phyloP scores from a whole-genome alignment of 2,113 vertebrate genomes.

The Ranitomeya imitator region DNA sequence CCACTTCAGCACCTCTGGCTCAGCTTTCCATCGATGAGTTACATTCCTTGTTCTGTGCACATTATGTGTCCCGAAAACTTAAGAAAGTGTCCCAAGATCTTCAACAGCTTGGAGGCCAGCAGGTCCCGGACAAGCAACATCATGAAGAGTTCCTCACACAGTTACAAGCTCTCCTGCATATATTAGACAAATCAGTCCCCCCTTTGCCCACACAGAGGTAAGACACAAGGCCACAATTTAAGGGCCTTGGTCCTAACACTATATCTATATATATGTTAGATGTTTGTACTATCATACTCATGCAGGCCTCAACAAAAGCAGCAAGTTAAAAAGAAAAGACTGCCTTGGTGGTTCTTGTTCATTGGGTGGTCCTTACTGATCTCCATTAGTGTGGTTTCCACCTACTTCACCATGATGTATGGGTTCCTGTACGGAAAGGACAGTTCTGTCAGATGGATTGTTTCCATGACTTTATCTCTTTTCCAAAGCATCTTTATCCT shows the following conservation, averaged over 20 bases:
- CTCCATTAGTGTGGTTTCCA: conserved; percentile 75
- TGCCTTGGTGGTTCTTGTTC: conserved; percentile 82
- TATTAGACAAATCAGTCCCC: conserved; percentile 71
- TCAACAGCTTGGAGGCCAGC: conserved; percentile 65
- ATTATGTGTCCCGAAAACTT: conserved; percentile 70
- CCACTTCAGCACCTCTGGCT: not conserved
- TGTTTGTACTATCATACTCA: not conserved
- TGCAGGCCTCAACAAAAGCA: conserved; percentile 29
- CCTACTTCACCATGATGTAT: conserved; percentile 80
- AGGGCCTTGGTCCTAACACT: not conserved
- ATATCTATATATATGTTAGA: not conserved
- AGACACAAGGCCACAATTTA: not conserved
- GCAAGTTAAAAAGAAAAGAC: conserved; percentile 52
- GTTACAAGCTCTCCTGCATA: conserved; percentile 66
- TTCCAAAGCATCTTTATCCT: conserved; percentile 83
- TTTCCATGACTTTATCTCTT: conserved; percentile 78
- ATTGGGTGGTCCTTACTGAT: conserved; percentile 78
- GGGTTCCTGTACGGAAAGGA: conserved; percentile 76
- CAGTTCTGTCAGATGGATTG: conserved; percentile 77
- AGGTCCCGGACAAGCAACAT: conserved; percentile 64
- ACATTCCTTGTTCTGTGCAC: conserved; percentile 75
- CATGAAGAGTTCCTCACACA: conserved; percentile 61
- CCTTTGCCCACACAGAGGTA: conserved; percentile 70
- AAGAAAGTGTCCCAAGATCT: conserved; percentile 67
- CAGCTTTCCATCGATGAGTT: conserved; percentile 61